Evolutionary conservation across 2,888 invertebrate species (phyloP).

Genomic region (Ectobius pallidus): DNA sequence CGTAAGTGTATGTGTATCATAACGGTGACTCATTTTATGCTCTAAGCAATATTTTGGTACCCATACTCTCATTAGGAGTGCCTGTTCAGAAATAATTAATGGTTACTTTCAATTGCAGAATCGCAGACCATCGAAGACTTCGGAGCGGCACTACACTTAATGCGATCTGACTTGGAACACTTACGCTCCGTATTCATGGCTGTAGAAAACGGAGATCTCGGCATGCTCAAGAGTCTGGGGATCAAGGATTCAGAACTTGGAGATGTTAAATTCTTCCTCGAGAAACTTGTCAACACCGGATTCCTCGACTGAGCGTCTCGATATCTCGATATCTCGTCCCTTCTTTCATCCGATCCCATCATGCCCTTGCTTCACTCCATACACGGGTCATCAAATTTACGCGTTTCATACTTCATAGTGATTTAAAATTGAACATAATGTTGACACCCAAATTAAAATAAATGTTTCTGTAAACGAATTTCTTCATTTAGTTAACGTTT

Average conservation of each 20-base stretch:
- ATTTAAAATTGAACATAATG: no score
- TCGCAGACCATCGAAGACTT: slow-evolving; percentile 61
- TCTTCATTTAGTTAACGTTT: no score
- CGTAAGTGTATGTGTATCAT: no score
- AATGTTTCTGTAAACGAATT: no score
- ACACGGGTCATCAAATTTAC: not conserved
- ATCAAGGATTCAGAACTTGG: slow-evolving; percentile 95
- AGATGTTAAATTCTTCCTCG: slow-evolving; percentile 94
- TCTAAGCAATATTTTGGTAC: no score
- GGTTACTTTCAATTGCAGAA: no score
- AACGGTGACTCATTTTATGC: no score
- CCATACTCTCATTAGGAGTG: no score
- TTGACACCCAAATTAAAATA: no score
- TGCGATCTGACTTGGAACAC: slow-evolving; percentile 89
- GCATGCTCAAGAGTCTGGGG: slow-evolving; percentile 91
- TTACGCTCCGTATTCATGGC: slow-evolving; percentile 94
- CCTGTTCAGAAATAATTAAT: no score
- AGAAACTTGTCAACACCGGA: slow-evolving; percentile 93
- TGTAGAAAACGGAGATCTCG: slow-evolving; percentile 92
- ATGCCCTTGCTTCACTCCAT: no score
- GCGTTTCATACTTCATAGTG: not conserved
- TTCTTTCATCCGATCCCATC: not conserved
- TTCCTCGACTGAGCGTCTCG: slow-evolving; percentile 77
- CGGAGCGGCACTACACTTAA: slow-evolving; percentile 83
- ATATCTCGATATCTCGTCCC: not conserved